Evolutionary conservation across 2,113 vertebrate genomes (phyloP), one percentile per base, ranked within the genome.

Genomic region (Calyptomena viridis): DNA sequence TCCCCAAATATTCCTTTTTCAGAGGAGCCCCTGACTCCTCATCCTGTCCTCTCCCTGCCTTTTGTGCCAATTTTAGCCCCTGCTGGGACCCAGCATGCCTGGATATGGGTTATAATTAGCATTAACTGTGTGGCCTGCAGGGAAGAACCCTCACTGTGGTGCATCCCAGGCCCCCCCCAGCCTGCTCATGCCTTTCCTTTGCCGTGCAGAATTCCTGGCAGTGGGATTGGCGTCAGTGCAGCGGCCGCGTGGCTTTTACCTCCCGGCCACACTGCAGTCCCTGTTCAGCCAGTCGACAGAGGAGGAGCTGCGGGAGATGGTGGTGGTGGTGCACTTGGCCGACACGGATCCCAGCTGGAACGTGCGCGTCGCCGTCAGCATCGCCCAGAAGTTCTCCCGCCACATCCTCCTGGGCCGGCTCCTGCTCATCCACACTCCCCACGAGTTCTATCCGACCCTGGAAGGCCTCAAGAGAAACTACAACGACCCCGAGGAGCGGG

Each of bases 281-380:
- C 93, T 99, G 46, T 99, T 99, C 95, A 88, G 82, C 25, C 98
- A 98, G 80, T 99, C 98, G 0, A 98, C 98, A 0, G 87, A 96
- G 28, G 79, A 97, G 6, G 99, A 99, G 94, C 96, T 98, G 73
- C 82, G 92, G 30, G 96, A 97, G 40, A 97, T 99, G 93, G 96
- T 99, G 87, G 98, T 99, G 37, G 98, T 99, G 23, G 98, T 99
- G 52, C 97, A 99, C 87, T 96, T 99, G 17, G 98, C 98, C 0
- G 98, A 98, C 12, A 72, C 97, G 0, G 96, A 99, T 39, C 50
- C 82, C 5, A 7, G 2, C 2, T 98, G 98, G 99, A 98, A 98
- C 4, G 1, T 8, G 11, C n/a, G 39, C 0, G 97, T 96, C 9
- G 93, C 97, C 0, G 6, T 24, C 8, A 69, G 85, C 42, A 96